Evolutionary conservation across 2,113 vertebrate species (phyloP).

Genomic region (Crotophaga sulcirostris): DNA sequence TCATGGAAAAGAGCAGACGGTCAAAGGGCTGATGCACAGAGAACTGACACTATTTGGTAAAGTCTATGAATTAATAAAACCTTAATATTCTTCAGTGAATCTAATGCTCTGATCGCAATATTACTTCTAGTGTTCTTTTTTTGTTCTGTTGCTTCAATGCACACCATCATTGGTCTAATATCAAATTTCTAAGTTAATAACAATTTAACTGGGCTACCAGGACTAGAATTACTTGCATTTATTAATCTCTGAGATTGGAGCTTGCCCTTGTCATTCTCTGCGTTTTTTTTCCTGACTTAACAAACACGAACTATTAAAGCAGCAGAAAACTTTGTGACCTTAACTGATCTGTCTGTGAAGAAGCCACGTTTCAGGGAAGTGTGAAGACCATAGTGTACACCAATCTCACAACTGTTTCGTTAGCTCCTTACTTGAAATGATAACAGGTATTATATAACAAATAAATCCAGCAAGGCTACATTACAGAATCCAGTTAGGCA

Average conservation of each 20-base stretch:
- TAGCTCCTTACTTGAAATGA: background rate
- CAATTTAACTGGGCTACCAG: background rate
- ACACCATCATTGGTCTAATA: background rate
- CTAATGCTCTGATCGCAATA: background rate
- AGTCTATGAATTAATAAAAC: conserved; percentile 3
- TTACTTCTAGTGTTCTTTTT: background rate
- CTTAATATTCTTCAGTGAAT: background rate
- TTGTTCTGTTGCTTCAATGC: background rate
- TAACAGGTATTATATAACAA: background rate
- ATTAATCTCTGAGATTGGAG: background rate
- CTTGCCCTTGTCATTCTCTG: background rate
- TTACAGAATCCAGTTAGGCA: background rate
- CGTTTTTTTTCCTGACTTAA: background rate
- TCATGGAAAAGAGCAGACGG: background rate
- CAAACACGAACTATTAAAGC: background rate
- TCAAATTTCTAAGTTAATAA: background rate
- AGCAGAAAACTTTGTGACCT: background rate
- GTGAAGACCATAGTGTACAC: background rate
- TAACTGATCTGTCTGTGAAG: background rate
- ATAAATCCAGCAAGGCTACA: background rate
- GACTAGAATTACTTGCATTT: background rate
- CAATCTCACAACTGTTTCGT: background rate
- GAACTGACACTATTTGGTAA: background rate
- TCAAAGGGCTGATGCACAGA: background rate
- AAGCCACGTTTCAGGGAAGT: background rate